phyloP scores from a whole-genome alignment of 2,113 vertebrate species.

The Scopus umbretta region DNA sequence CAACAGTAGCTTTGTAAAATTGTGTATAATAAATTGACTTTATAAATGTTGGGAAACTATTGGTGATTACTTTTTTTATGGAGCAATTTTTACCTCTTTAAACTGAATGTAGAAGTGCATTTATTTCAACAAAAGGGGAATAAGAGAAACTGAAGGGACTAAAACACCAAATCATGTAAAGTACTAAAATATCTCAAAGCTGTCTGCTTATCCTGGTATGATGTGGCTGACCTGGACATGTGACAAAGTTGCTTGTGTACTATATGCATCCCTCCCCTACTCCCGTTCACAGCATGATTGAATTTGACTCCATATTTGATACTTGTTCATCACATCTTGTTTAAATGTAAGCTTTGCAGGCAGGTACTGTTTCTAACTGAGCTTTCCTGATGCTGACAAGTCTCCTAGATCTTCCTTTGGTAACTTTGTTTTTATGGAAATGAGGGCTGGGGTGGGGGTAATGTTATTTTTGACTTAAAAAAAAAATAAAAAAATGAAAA shows the following conservation, averaged over 20 bases:
- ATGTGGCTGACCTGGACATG: background rate
- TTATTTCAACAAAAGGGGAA: background rate
- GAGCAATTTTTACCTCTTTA: background rate
- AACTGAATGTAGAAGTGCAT: background rate
- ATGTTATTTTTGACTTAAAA: background rate
- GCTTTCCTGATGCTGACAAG: background rate
- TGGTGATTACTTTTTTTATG: background rate
- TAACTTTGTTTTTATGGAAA: background rate
- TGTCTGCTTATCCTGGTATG: background rate
- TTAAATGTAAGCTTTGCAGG: background rate
- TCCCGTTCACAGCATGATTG: background rate
- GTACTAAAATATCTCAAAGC: background rate
- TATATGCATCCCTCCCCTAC: background rate
- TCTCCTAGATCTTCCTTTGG: background rate
- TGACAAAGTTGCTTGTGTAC: background rate
- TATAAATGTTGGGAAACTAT: background rate
- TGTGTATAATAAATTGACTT: background rate
- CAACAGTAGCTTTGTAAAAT: background rate
- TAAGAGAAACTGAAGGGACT: background rate
- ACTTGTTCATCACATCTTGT: background rate
- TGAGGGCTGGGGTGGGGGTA: rapidly evolving
- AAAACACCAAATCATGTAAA: background rate
- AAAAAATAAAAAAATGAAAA: background rate
- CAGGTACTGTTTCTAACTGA: background rate
- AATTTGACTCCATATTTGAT: background rate